A percentile compares a stretch with the other conserved stretches of the same genome.
Conservation (phyloP, 2,888 invertebrate species). For the Conus canariensis region DNA sequence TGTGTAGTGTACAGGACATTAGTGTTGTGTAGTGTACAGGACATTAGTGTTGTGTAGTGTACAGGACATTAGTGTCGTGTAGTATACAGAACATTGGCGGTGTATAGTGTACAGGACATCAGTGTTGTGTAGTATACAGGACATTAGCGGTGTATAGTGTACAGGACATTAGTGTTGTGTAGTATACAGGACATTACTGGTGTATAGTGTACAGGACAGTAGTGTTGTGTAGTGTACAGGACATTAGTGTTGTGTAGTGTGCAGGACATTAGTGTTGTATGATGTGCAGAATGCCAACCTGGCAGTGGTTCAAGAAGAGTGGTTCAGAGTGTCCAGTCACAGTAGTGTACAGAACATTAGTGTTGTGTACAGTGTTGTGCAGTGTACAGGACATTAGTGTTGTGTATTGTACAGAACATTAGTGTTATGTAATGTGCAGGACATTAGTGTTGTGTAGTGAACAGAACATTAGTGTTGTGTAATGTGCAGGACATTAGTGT, state of each 20-base stretch:
- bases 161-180: background rate
- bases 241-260: constrained; percentile 42
- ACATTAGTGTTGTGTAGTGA: background rate
- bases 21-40: constrained; percentile 77
- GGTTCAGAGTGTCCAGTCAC: constrained; percentile 89
- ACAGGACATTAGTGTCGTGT: background rate
- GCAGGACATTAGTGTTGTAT: background rate
- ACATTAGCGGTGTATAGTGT: constrained; percentile 42
- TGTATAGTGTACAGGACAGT: background rate
- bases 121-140: constrained; percentile 61
- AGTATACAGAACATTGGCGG: constrained; percentile 64
- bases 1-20: too few relatives aligned
- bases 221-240: constrained; percentile 61
- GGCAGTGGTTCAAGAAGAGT: constrained; percentile 88
- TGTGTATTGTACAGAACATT: constrained; percentile 65
- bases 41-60: background rate
- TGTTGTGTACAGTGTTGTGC: background rate
- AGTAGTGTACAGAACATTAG: constrained; percentile 60
- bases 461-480: constrained; percentile 64
- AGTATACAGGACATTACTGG: constrained; percentile 64
- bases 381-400: background rate
- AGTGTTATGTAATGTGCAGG: background rate
- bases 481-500: background rate
- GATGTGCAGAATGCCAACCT: constrained; percentile 70
- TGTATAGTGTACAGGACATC: background rate